Conservation (phyloP, 2,797 vertebrate species). For the Xyrichtys novacula region DNA sequence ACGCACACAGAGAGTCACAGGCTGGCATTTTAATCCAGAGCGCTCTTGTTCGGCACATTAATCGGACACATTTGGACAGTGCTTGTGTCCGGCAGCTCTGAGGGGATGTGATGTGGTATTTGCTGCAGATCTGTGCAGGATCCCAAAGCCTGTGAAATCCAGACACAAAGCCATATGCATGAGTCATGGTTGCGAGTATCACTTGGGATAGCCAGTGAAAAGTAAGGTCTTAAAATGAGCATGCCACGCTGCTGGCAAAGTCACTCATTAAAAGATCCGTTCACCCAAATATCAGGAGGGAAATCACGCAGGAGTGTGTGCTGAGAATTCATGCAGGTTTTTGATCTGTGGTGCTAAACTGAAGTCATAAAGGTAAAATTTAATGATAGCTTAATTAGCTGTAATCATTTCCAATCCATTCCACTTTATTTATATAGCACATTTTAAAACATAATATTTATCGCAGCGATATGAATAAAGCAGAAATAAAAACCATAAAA, state of each 20-base stretch:
- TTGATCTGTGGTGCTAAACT: not conserved
- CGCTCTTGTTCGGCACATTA: conserved; percentile 31
- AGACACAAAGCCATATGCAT: conserved; percentile 25
- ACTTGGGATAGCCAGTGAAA: conserved; percentile 6
- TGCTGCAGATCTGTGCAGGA: conserved; percentile 44
- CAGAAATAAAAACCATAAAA: too few relatives aligned
- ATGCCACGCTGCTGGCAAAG: not conserved
- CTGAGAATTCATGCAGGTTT: not conserved
- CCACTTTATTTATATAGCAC: too few relatives aligned
- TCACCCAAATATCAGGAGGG: not conserved
- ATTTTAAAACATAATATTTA: too few relatives aligned
- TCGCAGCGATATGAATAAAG: too few relatives aligned
- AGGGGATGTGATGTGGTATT: conserved; percentile 59
- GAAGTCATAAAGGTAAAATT: not conserved
- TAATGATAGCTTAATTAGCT: not conserved
- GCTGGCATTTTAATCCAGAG: conserved; percentile 53
- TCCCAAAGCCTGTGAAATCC: conserved; percentile 36
- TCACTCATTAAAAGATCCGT: conserved; percentile 1
- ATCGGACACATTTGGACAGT: conserved; percentile 3
- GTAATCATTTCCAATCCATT: not conserved
- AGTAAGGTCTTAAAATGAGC: conserved; percentile 9
- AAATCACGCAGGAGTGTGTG: not conserved
- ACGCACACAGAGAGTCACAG: conserved; percentile 13
- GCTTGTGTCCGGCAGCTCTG: conserved; percentile 22
- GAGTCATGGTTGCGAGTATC: conserved; percentile 17